phyloP scores from a whole-genome alignment of 2,888 invertebrate species.

The Diarsia dahlii region DNA sequence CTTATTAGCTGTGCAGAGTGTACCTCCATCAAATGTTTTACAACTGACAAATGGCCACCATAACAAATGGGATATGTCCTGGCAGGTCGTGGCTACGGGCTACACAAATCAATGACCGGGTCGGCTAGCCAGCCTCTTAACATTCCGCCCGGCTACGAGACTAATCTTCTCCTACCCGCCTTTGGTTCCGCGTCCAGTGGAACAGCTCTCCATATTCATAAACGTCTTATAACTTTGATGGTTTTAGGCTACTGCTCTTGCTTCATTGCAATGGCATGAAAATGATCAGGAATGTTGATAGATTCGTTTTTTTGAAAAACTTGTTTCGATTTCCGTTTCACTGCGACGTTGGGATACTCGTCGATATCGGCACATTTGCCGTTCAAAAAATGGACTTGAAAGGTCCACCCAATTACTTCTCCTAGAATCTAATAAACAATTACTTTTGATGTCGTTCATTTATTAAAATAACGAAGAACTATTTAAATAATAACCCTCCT shows the following conservation, averaged over 20 bases:
- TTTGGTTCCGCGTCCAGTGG: slow-evolving; percentile 6
- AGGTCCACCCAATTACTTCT: no score
- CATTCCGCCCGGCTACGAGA: slow-evolving; percentile 61
- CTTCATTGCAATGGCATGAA: not conserved
- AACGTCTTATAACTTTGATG: slow-evolving; percentile 10
- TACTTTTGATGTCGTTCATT: no score
- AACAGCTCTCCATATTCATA: slow-evolving; percentile 26
- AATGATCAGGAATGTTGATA: not conserved
- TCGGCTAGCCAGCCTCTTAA: slow-evolving; percentile 51
- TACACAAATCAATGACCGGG: slow-evolving; percentile 62
- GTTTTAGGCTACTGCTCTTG: not conserved
- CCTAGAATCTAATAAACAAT: no score
- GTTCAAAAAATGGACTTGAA: no score
- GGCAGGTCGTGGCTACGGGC: slow-evolving; percentile 11
- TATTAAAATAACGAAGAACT: no score
- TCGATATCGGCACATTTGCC: no score
- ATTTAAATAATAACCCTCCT: no score
- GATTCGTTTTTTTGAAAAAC: no score
- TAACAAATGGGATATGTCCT: slow-evolving; percentile 23
- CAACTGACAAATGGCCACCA: slow-evolving; percentile 31
- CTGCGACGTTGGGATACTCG: no score
- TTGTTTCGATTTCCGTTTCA: no score
- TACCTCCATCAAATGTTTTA: not conserved
- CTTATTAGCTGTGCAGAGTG: no score
- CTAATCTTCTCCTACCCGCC: slow-evolving; percentile 50